These are phyloP conservation scores for Noctua janthe DNA, from an alignment of 2,888 invertebrate species.

Conservation along the genomic window DNA sequence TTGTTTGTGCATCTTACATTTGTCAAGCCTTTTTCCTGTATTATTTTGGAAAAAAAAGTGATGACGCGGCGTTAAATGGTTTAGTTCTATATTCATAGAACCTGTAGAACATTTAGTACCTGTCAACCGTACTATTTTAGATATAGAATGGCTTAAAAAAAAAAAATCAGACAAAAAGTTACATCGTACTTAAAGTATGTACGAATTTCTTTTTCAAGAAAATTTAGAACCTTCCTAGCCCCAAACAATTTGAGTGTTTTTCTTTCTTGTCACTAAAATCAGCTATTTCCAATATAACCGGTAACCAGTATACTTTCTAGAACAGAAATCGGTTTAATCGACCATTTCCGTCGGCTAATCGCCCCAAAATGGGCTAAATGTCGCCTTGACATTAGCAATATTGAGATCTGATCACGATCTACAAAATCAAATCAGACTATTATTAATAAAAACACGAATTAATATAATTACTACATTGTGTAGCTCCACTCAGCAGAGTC, in stretches of 20 bases:
- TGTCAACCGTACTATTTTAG: neutral
- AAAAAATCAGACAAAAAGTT: too few species aligned
- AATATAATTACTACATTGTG: conserved; percentile 22
- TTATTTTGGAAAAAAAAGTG: neutral
- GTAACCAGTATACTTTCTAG: neutral
- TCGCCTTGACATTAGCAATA: conserved; percentile 43
- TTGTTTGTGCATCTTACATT: conserved; percentile 28
- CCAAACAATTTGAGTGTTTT: neutral
- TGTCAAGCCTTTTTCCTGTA: conserved; percentile 11
- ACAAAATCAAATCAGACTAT: conserved; percentile 14
- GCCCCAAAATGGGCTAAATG: neutral
- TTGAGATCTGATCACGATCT: conserved; percentile 21
- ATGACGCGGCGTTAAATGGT: neutral
- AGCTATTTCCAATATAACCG: neutral
- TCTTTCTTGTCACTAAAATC: neutral
- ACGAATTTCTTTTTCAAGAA: neutral
- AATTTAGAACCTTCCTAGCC: neutral
- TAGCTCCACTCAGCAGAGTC: conserved; percentile 1
- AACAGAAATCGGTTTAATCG: neutral
- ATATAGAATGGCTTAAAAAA: neutral
- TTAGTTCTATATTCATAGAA: neutral
- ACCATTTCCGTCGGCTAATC: conserved; percentile 37
- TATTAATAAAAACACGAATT: conserved; percentile 33
- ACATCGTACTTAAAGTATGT: neutral
- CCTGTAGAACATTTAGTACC: neutral